Evolutionary conservation across 2,888 invertebrate species (phyloP).

Genomic region (Nomada ferruginata): DNA sequence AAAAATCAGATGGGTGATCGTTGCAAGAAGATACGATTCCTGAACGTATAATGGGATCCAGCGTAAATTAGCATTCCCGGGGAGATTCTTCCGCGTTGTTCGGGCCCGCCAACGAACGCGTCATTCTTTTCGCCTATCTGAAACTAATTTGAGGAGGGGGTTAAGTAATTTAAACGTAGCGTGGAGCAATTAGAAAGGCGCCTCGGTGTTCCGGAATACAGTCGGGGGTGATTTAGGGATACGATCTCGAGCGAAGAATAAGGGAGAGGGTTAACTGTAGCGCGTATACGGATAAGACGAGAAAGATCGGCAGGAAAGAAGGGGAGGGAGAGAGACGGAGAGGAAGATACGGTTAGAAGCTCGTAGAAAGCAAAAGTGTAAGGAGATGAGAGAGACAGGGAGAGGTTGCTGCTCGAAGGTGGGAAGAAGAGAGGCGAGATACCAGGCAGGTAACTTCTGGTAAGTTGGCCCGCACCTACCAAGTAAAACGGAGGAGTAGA

Average conservation of each 20-base stretch:
- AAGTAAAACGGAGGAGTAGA: slow-evolving; percentile 74
- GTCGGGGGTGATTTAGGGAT: slow-evolving; percentile 81
- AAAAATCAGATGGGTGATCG: slow-evolving; percentile 45
- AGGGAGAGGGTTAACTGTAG: slow-evolving; percentile 72
- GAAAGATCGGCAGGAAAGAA: slow-evolving; percentile 37
- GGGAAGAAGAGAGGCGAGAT: slow-evolving; percentile 57
- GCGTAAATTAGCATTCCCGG: slow-evolving; percentile 76
- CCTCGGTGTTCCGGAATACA: slow-evolving; percentile 72
- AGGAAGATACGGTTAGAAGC: slow-evolving; percentile 41
- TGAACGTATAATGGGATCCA: slow-evolving; percentile 64
- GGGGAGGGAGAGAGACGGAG: slow-evolving; percentile 20
- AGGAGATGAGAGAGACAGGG: slow-evolving; percentile 35
- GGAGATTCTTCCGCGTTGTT: slow-evolving; percentile 73
- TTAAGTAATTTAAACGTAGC: slow-evolving; percentile 83
- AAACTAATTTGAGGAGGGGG: slow-evolving; percentile 80
- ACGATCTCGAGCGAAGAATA: slow-evolving; percentile 79
- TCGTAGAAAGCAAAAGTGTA: slow-evolving; percentile 58
- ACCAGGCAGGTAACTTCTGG: slow-evolving; percentile 80
- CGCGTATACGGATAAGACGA: slow-evolving; percentile 66
- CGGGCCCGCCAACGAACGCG: slow-evolving; percentile 70
- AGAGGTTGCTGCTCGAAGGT: slow-evolving; percentile 40
- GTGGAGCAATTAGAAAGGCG: slow-evolving; percentile 81
- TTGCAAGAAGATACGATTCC: slow-evolving; percentile 60
- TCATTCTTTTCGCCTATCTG: slow-evolving; percentile 81
- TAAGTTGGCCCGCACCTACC: slow-evolving; percentile 76